phyloP scores from a whole-genome alignment of 2,797 vertebrate species.

The Chelon labrosus region DNA sequence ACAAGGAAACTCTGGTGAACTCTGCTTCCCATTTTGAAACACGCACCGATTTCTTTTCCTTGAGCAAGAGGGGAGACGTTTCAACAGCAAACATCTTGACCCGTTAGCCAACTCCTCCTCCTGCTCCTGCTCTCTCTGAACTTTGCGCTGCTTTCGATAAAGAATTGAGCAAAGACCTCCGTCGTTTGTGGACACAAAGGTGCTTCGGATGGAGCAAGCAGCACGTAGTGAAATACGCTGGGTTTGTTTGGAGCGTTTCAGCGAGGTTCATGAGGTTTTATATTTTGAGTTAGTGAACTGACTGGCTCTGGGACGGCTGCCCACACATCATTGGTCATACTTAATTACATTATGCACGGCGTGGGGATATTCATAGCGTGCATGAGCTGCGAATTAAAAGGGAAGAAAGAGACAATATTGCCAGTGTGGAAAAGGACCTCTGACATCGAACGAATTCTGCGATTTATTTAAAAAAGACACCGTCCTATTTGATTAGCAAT shows the following conservation, averaged over 20 bases:
- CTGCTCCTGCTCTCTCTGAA: constrained; percentile 12
- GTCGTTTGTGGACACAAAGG: constrained; percentile 11
- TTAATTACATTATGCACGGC: constrained; percentile 86
- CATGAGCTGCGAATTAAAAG: constrained; percentile 73
- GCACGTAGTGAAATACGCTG: too few relatives aligned
- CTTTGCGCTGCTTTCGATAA: constrained; percentile 18
- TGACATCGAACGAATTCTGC: constrained; percentile 76
- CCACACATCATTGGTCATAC: constrained; percentile 85
- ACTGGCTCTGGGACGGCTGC: constrained; percentile 82
- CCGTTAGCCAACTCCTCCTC: constrained; percentile 7
- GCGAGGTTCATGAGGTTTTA: constrained; percentile 83
- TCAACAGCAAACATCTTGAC: constrained; percentile 29
- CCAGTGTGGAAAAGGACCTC: constrained; percentile 79
- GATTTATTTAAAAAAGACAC: constrained; percentile 73
- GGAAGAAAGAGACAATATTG: constrained; percentile 69
- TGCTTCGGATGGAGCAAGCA: too few relatives aligned
- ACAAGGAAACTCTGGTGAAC: constrained; percentile 39
- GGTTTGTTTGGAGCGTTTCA: too few relatives aligned
- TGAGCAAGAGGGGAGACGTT: constrained; percentile 57
- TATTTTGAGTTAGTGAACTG: constrained; percentile 80
- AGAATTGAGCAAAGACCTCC: neutral
- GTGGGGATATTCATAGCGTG: constrained; percentile 73
- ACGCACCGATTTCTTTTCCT: constrained; percentile 3
- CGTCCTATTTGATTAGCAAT: constrained; percentile 84
- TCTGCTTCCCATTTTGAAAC: constrained; percentile 40